Evolutionary conservation across 2,888 invertebrate genomes (phyloP).

Genomic region (Microplitis deprimator): DNA sequence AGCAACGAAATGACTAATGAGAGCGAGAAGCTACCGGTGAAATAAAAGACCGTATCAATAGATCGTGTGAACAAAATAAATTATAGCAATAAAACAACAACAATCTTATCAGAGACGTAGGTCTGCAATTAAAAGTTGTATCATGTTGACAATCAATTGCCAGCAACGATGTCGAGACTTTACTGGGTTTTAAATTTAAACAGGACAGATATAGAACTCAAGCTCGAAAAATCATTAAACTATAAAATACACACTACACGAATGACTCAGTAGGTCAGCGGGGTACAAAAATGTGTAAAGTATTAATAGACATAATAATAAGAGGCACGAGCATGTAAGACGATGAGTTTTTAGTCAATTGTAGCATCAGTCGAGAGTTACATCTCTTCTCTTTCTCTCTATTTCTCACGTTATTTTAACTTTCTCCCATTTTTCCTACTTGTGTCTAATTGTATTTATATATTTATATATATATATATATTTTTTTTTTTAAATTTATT

Average conservation of each 20-base stretch:
- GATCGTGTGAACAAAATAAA: background rate
- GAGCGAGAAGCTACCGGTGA: background rate
- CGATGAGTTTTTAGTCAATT: constrained; percentile 37
- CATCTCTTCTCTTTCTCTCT: constrained; percentile 12
- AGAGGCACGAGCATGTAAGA: constrained; percentile 57
- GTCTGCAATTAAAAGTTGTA: background rate
- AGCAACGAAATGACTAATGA: constrained; percentile 9
- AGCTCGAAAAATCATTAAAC: constrained; percentile 33
- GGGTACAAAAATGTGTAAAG: constrained; percentile 14
- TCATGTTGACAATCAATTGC: constrained; percentile 32
- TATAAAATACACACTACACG: constrained; percentile 21
- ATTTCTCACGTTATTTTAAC: background rate
- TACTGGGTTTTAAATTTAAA: constrained; percentile 7
- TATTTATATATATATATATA: background rate
- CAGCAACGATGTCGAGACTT: constrained; percentile 30
- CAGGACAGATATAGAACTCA: background rate
- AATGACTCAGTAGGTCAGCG: constrained; percentile 14
- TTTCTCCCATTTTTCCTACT: constrained; percentile 15
- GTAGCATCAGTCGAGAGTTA: constrained; percentile 29
- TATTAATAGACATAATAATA: constrained; percentile 51
- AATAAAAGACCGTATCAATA: background rate
- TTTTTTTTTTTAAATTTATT: background rate
- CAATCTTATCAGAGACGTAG: background rate
- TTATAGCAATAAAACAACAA: background rate
- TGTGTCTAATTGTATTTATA: constrained; percentile 6